Conservation (phyloP, 2,888 invertebrate species). For the Netelia fuscicornis region DNA sequence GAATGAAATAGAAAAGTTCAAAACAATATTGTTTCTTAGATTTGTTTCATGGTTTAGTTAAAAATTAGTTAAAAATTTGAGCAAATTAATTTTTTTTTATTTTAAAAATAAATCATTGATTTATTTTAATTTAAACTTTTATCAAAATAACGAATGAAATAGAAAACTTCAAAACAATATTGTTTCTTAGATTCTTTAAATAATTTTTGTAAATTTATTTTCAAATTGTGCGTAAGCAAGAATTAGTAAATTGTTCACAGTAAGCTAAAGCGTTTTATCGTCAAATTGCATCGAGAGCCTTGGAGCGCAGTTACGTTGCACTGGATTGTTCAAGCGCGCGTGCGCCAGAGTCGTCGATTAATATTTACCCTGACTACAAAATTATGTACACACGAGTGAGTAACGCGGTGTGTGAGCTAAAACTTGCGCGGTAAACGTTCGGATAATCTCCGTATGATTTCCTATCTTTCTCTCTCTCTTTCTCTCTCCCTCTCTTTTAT, state of each 20-base stretch:
- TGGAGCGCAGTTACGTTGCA: neutral
- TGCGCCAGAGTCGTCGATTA: neutral
- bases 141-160: too few relatives aligned
- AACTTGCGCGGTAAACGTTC: constrained; percentile 35
- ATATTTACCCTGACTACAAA: constrained; percentile 8
- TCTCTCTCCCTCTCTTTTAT: constrained; percentile 20
- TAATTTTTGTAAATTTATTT: too few relatives aligned
- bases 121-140: too few relatives aligned
- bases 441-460: constrained; percentile 16
- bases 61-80: too few relatives aligned
- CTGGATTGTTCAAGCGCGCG: neutral
- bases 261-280: too few relatives aligned
- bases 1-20: too few relatives aligned
- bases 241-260: too few relatives aligned
- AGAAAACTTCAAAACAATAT: neutral
- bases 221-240: too few relatives aligned
- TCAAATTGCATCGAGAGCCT: neutral
- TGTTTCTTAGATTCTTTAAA: neutral
- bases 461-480: constrained; percentile 3
- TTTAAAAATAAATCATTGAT: too few relatives aligned
- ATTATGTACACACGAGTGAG: constrained; percentile 15
- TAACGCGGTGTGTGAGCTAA: constrained; percentile 4
- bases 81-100: too few relatives aligned
- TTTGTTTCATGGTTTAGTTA: too few relatives aligned
- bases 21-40: too few relatives aligned